Conservation (phyloP, 2,888 invertebrate species). For the Hypena proboscidalis region DNA sequence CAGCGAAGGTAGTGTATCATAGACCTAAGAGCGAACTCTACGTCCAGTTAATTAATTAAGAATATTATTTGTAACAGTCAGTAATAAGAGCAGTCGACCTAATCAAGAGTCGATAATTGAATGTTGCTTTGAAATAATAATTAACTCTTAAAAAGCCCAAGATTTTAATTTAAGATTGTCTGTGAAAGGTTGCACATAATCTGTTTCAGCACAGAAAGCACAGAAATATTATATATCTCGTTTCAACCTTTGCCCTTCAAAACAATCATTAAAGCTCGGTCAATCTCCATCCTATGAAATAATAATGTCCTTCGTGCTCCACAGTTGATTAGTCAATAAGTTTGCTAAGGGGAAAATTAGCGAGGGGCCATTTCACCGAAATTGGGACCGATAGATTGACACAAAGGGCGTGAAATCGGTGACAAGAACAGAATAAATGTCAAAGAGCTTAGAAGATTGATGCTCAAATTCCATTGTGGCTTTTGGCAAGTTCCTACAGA, state of each 20-base stretch:
- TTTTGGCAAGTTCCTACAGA: conserved; percentile 29
- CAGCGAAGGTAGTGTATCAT: too few relatives aligned
- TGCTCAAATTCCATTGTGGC: conserved; percentile 35
- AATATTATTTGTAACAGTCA: too few relatives aligned
- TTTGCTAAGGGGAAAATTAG: conserved; percentile 28
- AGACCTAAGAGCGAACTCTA: too few relatives aligned
- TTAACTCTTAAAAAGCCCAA: too few relatives aligned
- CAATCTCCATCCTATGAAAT: conserved; percentile 41
- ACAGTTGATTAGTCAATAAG: conserved; percentile 28
- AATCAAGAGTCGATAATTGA: too few relatives aligned
- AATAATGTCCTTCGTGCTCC: conserved; percentile 35
- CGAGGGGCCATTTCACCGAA: conserved; percentile 20
- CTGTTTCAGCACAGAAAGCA: background rate
- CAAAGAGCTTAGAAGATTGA: conserved; percentile 37
- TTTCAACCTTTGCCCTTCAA: conserved; percentile 9
- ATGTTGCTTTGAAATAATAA: too few relatives aligned
- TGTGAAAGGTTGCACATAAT: too few relatives aligned
- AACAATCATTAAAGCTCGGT: conserved; percentile 16
- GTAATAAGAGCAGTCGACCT: too few relatives aligned
- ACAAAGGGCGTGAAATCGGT: conserved; percentile 37
- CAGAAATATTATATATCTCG: background rate
- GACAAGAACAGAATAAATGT: conserved; percentile 40
- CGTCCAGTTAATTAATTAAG: too few relatives aligned
- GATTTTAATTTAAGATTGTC: too few relatives aligned
- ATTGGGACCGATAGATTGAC: conserved; percentile 37